Conservation (phyloP, 2,888 invertebrate genomes). For the Xestoiulus laeticollis region DNA sequence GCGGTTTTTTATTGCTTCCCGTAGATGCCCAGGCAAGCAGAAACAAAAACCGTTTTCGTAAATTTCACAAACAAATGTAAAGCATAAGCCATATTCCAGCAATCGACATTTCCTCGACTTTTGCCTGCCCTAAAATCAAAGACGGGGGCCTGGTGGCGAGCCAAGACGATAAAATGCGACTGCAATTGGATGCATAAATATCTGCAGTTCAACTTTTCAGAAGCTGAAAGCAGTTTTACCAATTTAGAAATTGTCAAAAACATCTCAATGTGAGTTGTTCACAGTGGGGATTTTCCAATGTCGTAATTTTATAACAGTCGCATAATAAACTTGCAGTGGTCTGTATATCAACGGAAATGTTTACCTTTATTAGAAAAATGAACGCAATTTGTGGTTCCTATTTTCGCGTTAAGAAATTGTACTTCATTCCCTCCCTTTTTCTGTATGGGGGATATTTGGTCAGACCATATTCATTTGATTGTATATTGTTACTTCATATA, state of each 20-base stretch:
- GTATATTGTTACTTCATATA: too few species aligned
- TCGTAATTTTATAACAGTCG: background rate
- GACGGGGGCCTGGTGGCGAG: background rate
- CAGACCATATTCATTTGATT: too few species aligned
- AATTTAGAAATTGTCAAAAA: conserved; percentile 25
- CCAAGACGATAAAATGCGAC: conserved; percentile 22
- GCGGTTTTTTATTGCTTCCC: conserved; percentile 32
- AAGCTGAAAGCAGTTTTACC: conserved; percentile 24
- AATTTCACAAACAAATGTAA: conserved; percentile 35
- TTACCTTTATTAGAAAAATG: background rate
- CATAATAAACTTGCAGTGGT: background rate
- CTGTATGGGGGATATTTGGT: too few species aligned
- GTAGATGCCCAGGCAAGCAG: conserved; percentile 25
- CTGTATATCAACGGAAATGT: background rate
- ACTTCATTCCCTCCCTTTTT: too few species aligned
- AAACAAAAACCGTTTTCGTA: conserved; percentile 34
- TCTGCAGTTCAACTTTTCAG: conserved; percentile 8
- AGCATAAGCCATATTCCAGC: conserved; percentile 21
- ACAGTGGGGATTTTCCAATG: background rate
- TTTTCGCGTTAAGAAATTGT: too few species aligned
- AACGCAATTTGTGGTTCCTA: background rate
- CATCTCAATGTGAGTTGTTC: background rate
- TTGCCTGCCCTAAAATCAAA: conserved; percentile 29
- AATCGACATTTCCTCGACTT: conserved; percentile 34
- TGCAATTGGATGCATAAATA: conserved; percentile 30